A percentile compares a stretch with the other conserved stretches of the same genome.
Conservation (phyloP, 1,140 invertebrate genomes). For the Panagrolaimus sp. region DNA sequence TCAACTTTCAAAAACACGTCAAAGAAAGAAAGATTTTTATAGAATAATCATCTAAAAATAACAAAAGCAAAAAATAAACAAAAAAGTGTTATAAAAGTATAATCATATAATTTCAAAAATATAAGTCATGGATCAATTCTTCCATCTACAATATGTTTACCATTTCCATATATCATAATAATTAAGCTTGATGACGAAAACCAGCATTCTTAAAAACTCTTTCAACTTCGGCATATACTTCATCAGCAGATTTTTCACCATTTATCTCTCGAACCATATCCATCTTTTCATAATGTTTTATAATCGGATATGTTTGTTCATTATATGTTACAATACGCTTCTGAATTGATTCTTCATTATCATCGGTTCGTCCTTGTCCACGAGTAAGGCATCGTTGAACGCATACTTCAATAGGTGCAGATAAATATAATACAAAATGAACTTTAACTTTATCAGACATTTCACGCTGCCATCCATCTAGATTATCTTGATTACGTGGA, state of each 20-base stretch:
- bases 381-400: slow-evolving; percentile 75
- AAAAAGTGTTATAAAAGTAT: too few relatives aligned
- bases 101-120: too few relatives aligned
- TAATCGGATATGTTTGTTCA: slow-evolving; percentile 85
- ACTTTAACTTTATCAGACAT: slow-evolving; percentile 79
- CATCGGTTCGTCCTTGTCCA: slow-evolving; percentile 86
- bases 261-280: slow-evolving; percentile 74
- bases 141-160: too few relatives aligned
- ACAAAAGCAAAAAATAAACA: too few relatives aligned
- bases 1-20: too few relatives aligned
- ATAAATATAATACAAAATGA: slow-evolving; percentile 84
- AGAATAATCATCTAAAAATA: too few relatives aligned
- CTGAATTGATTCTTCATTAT: slow-evolving; percentile 81
- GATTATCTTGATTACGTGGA: slow-evolving; percentile 90
- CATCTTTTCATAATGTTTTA: slow-evolving; percentile 72
- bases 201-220: slow-evolving; percentile 24
- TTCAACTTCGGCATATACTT: slow-evolving; percentile 63
- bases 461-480: slow-evolving; percentile 83
- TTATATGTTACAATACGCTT: slow-evolving; percentile 83
- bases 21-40: too few relatives aligned
- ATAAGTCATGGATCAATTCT: too few relatives aligned
- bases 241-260: slow-evolving; percentile 64
- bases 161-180: too few relatives aligned
- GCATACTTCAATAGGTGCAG: slow-evolving; percentile 79
- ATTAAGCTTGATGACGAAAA: too few relatives aligned